Base-by-base conservation (phyloP, 1,140 invertebrate genomes). In the Drosophila pruinosa region DNA sequence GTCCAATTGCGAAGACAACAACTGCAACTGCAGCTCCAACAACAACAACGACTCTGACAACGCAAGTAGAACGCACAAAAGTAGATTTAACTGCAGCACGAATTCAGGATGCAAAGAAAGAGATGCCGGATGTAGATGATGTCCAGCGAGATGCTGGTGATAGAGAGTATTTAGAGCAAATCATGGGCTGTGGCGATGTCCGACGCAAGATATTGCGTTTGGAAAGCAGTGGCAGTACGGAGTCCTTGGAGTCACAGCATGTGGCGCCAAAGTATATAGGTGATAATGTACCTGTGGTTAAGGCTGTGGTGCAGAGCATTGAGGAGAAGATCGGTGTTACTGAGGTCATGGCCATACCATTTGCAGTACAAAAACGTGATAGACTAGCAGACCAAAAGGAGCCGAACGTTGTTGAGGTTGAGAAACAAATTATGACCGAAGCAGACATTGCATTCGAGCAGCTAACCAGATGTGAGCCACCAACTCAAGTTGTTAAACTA, bases 121-220 rank as follows among this genome's bases (percentile, higher is more conserved):
- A 63, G 10, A 41, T 22, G 10, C 26, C 47, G 58, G 70, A 77
- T 31, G 47, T 58, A 53, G 39, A 77, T 31, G 39, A 70, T 28
- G n/a, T 26, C 17, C 14, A 59, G 7, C 52, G 59, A 21, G 68
- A 64, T 50, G 48, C 82, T 38, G 86, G 73, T 57, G 83, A 89
- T 89, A 89, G 79, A 54, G 79, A 83, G 31, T 89, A 89, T 14
- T 65, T 89, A 79, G 85, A 89, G 36, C 75, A 89, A 47, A 89
- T 89, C 17, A 89, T 89, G 79, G 75, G 79, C 38, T 80, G 78
- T 47, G 85, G 89, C 19, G 89, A 88, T 62, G 89, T 90, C 19
- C 88, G 89, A 52, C 71, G 81, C 22, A 89, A 90, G 38, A 83
- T 90, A 45, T 48, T 76, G 56, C 78, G 86, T 12, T 69, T 90